phyloP scores from a whole-genome alignment of 2,113 vertebrate species.

The Microcebus jonahi region DNA sequence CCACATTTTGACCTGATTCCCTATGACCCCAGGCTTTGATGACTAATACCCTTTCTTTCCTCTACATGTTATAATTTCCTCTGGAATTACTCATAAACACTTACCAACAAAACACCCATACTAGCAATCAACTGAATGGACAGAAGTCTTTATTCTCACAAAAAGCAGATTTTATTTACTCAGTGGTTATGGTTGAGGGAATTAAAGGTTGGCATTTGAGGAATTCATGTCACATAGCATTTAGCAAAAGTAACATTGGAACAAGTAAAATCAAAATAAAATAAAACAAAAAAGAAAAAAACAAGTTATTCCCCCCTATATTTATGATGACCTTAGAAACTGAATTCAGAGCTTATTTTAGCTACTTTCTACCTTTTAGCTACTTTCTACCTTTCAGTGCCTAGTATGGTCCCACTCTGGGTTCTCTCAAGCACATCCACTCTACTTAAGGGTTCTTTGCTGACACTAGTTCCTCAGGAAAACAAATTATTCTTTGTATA shows the following conservation, averaged over 20 bases:
- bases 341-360: neutral
- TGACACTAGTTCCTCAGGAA: neutral
- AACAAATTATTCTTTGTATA: neutral
- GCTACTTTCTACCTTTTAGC: neutral
- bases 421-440: neutral
- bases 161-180: neutral
- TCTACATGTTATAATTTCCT: neutral
- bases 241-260: neutral
- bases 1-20: neutral
- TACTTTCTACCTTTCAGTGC: neutral
- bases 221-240: neutral
- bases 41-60: neutral
- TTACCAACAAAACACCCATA: neutral
- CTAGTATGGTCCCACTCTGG: neutral
- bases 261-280: neutral
- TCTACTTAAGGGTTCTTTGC: neutral
- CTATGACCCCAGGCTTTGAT: neutral
- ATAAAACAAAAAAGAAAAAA: neutral
- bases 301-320: neutral
- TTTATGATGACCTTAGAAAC: neutral
- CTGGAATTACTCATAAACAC: neutral
- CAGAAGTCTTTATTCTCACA: neutral
- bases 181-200: neutral
- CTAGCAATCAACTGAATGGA: neutral
- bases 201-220: neutral